Evolutionary conservation across 2,888 invertebrate genomes (phyloP), one percentile per base, ranked within the genome.

Genomic region (Fragum sueziense): DNA sequence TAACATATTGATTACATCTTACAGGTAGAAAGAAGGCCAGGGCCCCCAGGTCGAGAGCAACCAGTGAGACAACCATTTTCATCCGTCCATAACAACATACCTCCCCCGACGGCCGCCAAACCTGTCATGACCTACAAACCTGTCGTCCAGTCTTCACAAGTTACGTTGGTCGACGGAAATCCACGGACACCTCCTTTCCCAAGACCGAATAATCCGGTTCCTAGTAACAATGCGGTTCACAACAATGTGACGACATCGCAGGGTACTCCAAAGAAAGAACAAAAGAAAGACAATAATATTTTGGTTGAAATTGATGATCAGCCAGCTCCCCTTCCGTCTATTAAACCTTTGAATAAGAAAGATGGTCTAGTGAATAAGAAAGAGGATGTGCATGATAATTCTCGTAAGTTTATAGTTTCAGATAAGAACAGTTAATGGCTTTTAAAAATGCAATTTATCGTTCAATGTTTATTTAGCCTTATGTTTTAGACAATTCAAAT

Each of bases 341-440:
- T 67, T 0, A 65, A 47, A 31, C 65, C 65, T 34, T 31, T 25
- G 22, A 57, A 67, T 41, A 65, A 59, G 20, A 74, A 78, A 22
- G 54, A 59, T 47, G 14, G 20, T 47, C 2, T 14, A 14, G 47
- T 20, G 47, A 47, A n/a, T n/a, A n/a, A n/a, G n/a, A n/a, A n/a
- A n/a, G n/a, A n/a, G n/a, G n/a, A n/a, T n/a, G n/a, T n/a, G n/a
- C n/a, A n/a, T n/a, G n/a, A n/a, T n/a, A n/a, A 14, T 47, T 47
- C 47, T 47, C 47, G 47, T 47, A 14, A 47, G 47, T 47, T 4
- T 9, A 37, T 9, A 9, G 37, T 9, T 37, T 37, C 14, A n/a
- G n/a, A n/a, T n/a, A n/a, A n/a, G n/a, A n/a, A n/a, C n/a, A n/a
- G n/a, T n/a, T n/a, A n/a, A n/a, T n/a, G n/a, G n/a, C n/a, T n/a